Percentiles rank a stretch among this genome's conserved stretches.
These are phyloP conservation scores for Drosophila anomalipes DNA, from an alignment of 2,888 invertebrate species.

Conservation along the genomic window DNA sequence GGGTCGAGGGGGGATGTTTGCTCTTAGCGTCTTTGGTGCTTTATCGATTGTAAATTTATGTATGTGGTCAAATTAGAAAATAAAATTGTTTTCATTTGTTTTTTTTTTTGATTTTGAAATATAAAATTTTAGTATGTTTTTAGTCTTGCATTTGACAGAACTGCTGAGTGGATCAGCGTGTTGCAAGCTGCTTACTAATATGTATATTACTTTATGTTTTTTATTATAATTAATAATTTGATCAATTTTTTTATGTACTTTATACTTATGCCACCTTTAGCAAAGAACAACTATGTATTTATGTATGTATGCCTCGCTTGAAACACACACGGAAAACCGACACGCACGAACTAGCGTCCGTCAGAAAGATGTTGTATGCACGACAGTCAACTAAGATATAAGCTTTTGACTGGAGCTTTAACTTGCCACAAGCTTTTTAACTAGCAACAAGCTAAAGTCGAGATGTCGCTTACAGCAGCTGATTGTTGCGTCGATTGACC, in stretches of 20 bases:
- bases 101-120: neutral
- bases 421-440: constrained; percentile 64
- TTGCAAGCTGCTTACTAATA: neutral
- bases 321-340: constrained; percentile 53
- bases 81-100: constrained; percentile 3
- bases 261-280: neutral
- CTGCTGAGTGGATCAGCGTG: neutral
- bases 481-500: constrained; percentile 21
- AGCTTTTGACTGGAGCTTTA: constrained; percentile 57
- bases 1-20: constrained; percentile 30
- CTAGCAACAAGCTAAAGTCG: constrained; percentile 54
- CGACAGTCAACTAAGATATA: constrained; percentile 54
- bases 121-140: constrained; percentile 1
- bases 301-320: constrained; percentile 57
- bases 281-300: constrained; percentile 40
- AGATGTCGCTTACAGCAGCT: constrained; percentile 38
- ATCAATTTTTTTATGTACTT: neutral
- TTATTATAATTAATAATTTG: neutral
- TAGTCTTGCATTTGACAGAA: neutral
- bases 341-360: constrained; percentile 51
- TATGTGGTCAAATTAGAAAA: constrained; percentile 30
- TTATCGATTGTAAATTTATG: constrained; percentile 39
- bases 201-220: neutral
- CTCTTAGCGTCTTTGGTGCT: constrained; percentile 19
- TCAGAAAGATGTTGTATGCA: constrained; percentile 50